Conservation (phyloP, 1,140 invertebrate species). For the Ceratina japonica region DNA sequence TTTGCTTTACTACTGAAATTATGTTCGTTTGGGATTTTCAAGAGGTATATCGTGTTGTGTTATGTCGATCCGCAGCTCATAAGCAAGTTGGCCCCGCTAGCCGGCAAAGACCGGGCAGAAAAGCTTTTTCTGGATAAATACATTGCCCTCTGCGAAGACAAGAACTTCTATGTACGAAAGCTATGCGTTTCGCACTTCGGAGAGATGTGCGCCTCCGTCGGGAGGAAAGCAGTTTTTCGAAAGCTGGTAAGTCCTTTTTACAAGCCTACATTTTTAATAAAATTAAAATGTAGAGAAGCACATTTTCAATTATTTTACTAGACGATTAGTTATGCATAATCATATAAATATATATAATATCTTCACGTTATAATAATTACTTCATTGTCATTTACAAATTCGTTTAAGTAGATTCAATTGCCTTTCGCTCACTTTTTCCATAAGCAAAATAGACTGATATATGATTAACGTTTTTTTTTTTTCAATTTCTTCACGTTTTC, state of each 20-base stretch:
- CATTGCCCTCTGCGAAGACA: slow-evolving; percentile 83
- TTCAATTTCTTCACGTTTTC: slow-evolving; percentile 44
- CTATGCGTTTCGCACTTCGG: slow-evolving; percentile 87
- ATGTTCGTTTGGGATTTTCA: neutral
- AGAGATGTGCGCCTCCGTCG: slow-evolving; percentile 85
- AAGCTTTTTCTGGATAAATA: slow-evolving; percentile 85
- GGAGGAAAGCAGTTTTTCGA: slow-evolving; percentile 82
- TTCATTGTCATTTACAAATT: too few relatives aligned
- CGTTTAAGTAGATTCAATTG: too few relatives aligned
- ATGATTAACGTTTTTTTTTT: neutral
- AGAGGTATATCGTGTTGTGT: slow-evolving; percentile 37
- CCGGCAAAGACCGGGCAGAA: slow-evolving; percentile 85
- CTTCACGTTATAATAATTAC: too few relatives aligned
- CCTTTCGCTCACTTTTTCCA: too few relatives aligned
- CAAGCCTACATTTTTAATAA: too few relatives aligned
- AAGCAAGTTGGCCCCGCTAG: slow-evolving; percentile 85
- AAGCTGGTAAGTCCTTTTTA: slow-evolving; percentile 82
- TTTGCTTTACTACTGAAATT: neutral
- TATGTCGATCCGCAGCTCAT: slow-evolving; percentile 83
- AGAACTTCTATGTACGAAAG: slow-evolving; percentile 84
- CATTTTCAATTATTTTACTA: too few relatives aligned
- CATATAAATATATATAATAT: too few relatives aligned
- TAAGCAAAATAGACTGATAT: neutral
- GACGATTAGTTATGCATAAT: too few relatives aligned
- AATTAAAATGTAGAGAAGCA: too few relatives aligned